Evolutionary conservation across 1,140 invertebrate genomes (phyloP).

Genomic region (Drosophila ananassae): DNA sequence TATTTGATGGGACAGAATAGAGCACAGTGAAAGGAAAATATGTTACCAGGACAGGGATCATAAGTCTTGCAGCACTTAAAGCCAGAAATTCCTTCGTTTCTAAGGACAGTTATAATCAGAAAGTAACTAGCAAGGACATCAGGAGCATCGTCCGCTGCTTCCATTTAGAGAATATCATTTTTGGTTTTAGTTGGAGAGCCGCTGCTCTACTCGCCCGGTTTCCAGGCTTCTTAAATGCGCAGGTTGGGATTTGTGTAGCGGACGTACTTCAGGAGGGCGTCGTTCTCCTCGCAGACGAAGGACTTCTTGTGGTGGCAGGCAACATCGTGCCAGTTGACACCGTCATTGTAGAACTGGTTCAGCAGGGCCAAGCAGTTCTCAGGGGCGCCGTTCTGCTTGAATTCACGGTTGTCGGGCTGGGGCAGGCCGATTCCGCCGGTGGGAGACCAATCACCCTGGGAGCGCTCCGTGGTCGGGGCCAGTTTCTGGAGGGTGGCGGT

Average conservation of each 20-base stretch:
- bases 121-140: conserved; percentile 26
- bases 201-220: conserved; percentile 45
- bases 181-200: conserved; percentile 66
- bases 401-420: conserved; percentile 92
- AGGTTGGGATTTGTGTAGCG: conserved; percentile 90
- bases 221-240: conserved; percentile 85
- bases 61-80: conserved; percentile 38
- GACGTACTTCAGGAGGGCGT: conserved; percentile 91
- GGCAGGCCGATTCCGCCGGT: conserved; percentile 91
- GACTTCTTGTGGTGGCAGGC: conserved; percentile 93
- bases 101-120: conserved; percentile 17
- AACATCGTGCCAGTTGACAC: conserved; percentile 94
- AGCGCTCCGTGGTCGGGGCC: conserved; percentile 89
- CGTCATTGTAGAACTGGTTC: conserved; percentile 94
- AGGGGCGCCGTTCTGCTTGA: conserved; percentile 90
- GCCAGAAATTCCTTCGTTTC: conserved; percentile 29
- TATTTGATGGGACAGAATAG: conserved; percentile 59
- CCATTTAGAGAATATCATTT: conserved; percentile 67
- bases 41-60: conserved; percentile 50
- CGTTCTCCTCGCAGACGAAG: conserved; percentile 93
- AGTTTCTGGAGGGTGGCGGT: conserved; percentile 92
- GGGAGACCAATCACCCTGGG: conserved; percentile 93
- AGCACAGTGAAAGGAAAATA: conserved; percentile 42
- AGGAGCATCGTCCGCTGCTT: conserved; percentile 42
- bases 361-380: conserved; percentile 92